Base-by-base conservation (phyloP, 2,797 vertebrate genomes). In the Cyclopterus lumpus region DNA sequence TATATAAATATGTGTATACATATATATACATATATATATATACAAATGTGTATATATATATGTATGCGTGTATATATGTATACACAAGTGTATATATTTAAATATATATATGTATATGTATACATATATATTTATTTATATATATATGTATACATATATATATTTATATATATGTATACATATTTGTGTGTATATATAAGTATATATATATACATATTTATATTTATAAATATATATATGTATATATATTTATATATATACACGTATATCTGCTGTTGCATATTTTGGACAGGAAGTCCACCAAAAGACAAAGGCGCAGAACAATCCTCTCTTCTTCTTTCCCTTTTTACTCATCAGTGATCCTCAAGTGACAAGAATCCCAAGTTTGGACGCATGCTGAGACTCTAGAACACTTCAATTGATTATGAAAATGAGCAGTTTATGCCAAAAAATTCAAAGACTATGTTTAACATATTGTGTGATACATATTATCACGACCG, bases 351-450 rank as follows among this genome's bases (percentile, higher is more conserved):
- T 62, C 10, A 61, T 51, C 44, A 58, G 22, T 55, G 55, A 69
- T 32, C 54, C 20, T 59, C 22, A 8, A 30, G n/a, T 1, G 32
- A 6, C 1, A n/a, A 59, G 34, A 53, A 42, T 58, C 14, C 38
- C 4, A 10, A 22, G 51, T 40, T 18, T n/a, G 40, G 11, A 54
- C 4, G 10, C 58, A 64, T 49, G 20, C 38, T 15, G 24, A 73
- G 15, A 67, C 54, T 24, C 49, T 0, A 81, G 84, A 81, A 58
- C 8, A 36, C 24, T 34, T 69, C 20, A 0, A 4, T 6, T 42
- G 1, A 7, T 44, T 28, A n/a, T 63, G 4, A 30, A 61, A 72
- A 65, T 51, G 2, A 71, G 22, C 1, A 46, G 3, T 18, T 65
- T 59, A 20, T 65, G 16, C 38, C 22, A 28, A 20, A 58, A 26